Conservation (phyloP, 1,140 invertebrate species). For the Brachionus rubens region DNA sequence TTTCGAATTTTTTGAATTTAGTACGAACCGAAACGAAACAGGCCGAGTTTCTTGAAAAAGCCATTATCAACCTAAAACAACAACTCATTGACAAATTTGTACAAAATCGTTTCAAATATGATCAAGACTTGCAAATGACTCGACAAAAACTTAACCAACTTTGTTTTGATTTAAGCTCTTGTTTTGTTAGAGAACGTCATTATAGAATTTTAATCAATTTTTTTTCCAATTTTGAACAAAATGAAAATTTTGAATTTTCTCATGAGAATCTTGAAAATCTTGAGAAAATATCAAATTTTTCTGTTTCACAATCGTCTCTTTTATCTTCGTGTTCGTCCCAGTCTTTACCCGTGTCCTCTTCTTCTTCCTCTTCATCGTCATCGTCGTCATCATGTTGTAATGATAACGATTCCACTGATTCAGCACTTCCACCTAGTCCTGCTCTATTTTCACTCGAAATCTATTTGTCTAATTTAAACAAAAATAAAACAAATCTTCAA, state of each 20-base stretch:
- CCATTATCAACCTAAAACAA: background rate
- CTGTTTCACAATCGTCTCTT: background rate
- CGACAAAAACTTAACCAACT: background rate
- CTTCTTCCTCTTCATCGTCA: background rate
- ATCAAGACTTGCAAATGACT: background rate
- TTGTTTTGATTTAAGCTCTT: background rate
- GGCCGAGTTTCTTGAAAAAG: background rate
- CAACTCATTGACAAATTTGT: background rate
- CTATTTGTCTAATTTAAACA: background rate
- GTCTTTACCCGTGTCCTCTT: background rate
- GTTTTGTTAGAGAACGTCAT: background rate
- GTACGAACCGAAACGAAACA: background rate
- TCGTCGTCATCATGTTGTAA: background rate
- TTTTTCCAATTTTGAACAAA: background rate
- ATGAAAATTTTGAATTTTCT: too few species aligned
- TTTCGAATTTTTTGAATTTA: slow-evolving; percentile 8
- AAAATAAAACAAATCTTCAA: background rate
- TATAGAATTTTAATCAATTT: background rate
- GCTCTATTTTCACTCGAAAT: background rate
- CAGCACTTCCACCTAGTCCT: background rate
- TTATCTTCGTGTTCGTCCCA: background rate
- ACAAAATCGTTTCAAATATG: background rate
- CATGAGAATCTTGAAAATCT: background rate
- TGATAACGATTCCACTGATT: background rate
- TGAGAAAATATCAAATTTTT: background rate